These are phyloP conservation scores for Chromoteleia sp. DNA, from an alignment of 2,888 invertebrate genomes.

Conservation along the genomic window DNA sequence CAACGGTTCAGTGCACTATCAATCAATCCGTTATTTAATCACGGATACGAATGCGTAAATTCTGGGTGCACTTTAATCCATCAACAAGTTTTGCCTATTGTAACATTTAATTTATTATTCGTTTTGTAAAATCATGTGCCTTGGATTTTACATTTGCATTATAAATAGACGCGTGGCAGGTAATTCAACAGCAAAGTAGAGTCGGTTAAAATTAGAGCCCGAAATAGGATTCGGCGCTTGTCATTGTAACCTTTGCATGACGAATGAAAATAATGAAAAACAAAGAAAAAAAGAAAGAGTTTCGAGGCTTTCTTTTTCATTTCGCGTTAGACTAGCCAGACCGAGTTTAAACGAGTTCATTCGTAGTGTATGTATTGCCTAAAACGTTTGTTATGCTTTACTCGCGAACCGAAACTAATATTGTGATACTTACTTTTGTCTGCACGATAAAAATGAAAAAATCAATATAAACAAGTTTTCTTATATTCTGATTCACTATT, in stretches of 20 bases:
- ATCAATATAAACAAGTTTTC: too few species aligned
- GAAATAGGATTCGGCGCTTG: conserved; percentile 49
- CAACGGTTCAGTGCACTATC: conserved; percentile 45
- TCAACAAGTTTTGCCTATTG: conserved; percentile 41
- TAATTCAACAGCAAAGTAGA: conserved; percentile 42
- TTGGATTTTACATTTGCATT: conserved; percentile 52
- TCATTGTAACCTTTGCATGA: conserved; percentile 60
- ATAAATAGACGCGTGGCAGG: conserved; percentile 55
- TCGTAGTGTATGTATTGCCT: neutral
- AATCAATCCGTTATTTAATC: conserved; percentile 51
- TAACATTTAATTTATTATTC: conserved; percentile 20
- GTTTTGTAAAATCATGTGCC: conserved; percentile 33
- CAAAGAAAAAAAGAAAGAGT: conserved; percentile 21
- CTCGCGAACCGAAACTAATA: neutral
- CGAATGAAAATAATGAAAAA: conserved; percentile 46
- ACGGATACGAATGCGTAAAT: conserved; percentile 21
- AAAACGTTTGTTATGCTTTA: neutral
- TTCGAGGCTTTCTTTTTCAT: conserved; percentile 42
- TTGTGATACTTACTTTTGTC: too few species aligned
- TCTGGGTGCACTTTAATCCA: conserved; percentile 29
- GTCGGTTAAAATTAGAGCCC: conserved; percentile 58
- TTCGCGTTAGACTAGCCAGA: neutral
- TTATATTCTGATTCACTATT: too few species aligned
- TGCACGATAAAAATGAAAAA: too few species aligned
- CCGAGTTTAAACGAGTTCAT: conserved; percentile 1